A percentile compares a stretch with the other conserved stretches of the same genome.
phyloP scores from a whole-genome alignment of 2,888 invertebrate species.

The Sphaerophoria rueppellii region DNA sequence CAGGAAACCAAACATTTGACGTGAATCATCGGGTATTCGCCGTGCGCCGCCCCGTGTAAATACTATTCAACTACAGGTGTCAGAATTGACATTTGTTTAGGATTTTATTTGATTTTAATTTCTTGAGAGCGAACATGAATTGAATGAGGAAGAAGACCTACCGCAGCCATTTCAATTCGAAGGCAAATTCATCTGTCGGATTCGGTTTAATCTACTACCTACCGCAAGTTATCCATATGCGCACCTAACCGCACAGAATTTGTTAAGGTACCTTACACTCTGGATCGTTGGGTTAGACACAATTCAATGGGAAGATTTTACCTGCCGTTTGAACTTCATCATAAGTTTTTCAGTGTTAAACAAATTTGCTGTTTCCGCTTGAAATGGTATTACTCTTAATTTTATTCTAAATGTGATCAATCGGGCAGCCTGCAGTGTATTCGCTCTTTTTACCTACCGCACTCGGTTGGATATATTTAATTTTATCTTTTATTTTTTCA shows the following conservation, averaged over 20 bases:
- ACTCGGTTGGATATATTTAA: conserved; percentile 12
- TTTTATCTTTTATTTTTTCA: conserved; percentile 2
- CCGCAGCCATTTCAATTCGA: conserved; percentile 41
- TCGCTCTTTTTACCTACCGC: conserved; percentile 39
- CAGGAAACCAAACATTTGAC: conserved; percentile 7
- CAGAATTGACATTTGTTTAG: conserved; percentile 37
- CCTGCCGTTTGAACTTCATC: not conserved
- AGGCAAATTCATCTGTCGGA: conserved; percentile 21
- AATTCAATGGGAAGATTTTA: not conserved
- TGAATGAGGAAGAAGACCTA: conserved; percentile 33
- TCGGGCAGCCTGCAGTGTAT: not conserved
- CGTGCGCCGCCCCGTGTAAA: conserved; percentile 3
- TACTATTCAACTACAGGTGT: conserved; percentile 17
- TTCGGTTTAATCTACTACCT: conserved; percentile 61
- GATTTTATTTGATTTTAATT: conserved; percentile 53
- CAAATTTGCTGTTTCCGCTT: no score
- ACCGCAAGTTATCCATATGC: conserved; percentile 62
- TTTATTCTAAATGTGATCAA: not conserved
- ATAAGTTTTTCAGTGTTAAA: no score
- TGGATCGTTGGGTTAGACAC: not conserved
- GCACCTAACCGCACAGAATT: conserved; percentile 39
- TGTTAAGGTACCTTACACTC: not conserved
- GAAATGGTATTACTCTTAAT: no score
- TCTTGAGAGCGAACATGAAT: not conserved
- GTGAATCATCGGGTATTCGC: not conserved